Evolutionary conservation across 2,113 vertebrate genomes (phyloP), one percentile per base, ranked within the genome.

Genomic region (Canis aureus): DNA sequence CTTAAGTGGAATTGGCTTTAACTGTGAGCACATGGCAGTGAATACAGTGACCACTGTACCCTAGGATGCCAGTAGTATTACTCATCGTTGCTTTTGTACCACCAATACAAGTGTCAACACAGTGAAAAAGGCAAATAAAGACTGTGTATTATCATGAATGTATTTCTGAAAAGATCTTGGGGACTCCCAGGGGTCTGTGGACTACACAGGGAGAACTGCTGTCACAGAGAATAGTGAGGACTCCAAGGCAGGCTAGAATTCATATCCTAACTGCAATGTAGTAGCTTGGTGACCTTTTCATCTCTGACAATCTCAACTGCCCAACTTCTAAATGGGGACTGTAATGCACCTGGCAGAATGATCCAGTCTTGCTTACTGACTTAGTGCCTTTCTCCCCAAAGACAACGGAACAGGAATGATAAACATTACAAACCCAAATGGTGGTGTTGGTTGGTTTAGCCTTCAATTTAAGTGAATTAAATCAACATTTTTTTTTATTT

Each of bases 391-490:
- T 82, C 60, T 64, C 73, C 38, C 49, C 32, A 96, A 27, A 84
- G 16, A 49, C 53, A 85, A 67, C 67, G 38, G 19, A 83, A 85
- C 22, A 69, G 60, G 94, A 38, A 88, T 35, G 57, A 66, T 91
- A 55, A 83, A 85, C 11, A 74, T 43, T 69, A 79, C 23, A 88
- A 91, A 86, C 11, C 17, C 17, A 83, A 94, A 23, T 59, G 51
- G 57, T 13, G 5, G 66, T 59, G 27, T 9, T 91, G 76, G 27
- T 9, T 91, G 76, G 29, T 32, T 89, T 91, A 88, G 32, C 27
- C 73, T 94, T 92, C 87, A 91, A 38, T 88, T 89, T 97, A 92
- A 93, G 38, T 66, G 19, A 95, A 78, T 85, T 83, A 51, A 94
- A 91, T 93, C 23, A 92, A 59, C 4, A 96, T 94, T 90, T 73